These are phyloP conservation scores for Harpalus rubripes DNA, from an alignment of 2,888 invertebrate genomes.

Conservation along the genomic window DNA sequence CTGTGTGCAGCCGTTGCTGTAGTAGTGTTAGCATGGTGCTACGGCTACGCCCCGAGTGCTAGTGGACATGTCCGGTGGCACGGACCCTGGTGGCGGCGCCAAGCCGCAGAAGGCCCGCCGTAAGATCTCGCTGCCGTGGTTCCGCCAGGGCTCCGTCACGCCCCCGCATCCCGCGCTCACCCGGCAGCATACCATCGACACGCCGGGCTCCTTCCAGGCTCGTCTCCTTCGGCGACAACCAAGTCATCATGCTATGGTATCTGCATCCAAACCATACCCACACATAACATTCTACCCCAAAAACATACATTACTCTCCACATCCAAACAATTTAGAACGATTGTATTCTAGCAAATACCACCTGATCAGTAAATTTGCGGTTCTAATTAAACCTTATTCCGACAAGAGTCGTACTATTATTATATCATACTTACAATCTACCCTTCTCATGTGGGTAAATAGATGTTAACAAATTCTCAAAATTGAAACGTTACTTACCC, in stretches of 20 bases:
- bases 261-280: not conserved
- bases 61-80: conserved; percentile 69
- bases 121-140: conserved; percentile 94
- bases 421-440: too few species aligned
- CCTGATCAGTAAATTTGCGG: too few species aligned
- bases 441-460: too few species aligned
- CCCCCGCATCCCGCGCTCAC: conserved; percentile 87
- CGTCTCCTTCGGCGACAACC: conserved; percentile 85
- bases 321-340: not conserved
- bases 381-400: too few species aligned
- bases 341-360: too few species aligned
- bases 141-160: conserved; percentile 89
- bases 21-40: conserved; percentile 57
- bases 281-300: not conserved
- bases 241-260: conserved; percentile 79
- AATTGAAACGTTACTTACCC: too few species aligned
- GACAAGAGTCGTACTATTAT: too few species aligned
- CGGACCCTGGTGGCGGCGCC: conserved; percentile 73
- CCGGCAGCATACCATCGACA: conserved; percentile 94
- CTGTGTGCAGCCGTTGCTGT: conserved; percentile 73
- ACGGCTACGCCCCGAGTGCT: conserved; percentile 55
- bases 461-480: too few species aligned
- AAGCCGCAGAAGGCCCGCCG: conserved; percentile 86
- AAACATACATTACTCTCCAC: not conserved
- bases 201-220: conserved; percentile 91